A percentile compares a stretch with the other conserved stretches of the same genome.
phyloP scores from a whole-genome alignment of 2,113 vertebrate genomes.

The Tupaia tana region DNA sequence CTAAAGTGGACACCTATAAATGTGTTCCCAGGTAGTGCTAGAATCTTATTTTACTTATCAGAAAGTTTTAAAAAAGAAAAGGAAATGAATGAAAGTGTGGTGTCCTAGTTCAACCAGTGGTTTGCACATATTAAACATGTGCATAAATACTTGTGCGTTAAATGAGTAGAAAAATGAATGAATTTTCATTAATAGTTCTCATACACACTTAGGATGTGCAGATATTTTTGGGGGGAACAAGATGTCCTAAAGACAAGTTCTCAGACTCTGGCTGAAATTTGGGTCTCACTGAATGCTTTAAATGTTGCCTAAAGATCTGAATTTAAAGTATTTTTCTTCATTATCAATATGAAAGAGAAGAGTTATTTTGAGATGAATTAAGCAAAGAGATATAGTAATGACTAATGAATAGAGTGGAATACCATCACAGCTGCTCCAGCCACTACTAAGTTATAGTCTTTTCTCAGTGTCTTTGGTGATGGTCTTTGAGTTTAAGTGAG shows the following conservation, averaged over 20 bases:
- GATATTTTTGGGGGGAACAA: constrained; percentile 23
- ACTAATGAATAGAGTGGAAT: background rate
- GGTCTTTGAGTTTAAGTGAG: constrained; percentile 21
- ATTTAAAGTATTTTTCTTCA: constrained; percentile 22
- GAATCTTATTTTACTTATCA: background rate
- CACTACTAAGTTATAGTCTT: background rate
- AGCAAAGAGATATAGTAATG: background rate
- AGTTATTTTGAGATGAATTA: background rate
- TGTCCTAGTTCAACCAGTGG: background rate
- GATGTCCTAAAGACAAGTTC: background rate
- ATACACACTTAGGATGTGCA: background rate
- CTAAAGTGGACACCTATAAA: background rate
- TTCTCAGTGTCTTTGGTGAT: constrained; percentile 42
- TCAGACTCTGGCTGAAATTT: constrained; percentile 35
- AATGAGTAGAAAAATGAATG: background rate
- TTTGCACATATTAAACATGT: background rate
- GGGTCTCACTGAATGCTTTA: background rate
- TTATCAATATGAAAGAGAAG: background rate
- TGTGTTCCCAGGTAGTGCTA: background rate
- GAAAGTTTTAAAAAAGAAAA: background rate
- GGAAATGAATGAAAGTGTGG: background rate
- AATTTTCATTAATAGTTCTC: background rate
- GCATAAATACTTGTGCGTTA: background rate
- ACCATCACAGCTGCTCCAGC: background rate
- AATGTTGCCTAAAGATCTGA: background rate